Evolutionary conservation across 2,888 invertebrate species (phyloP).

Genomic region (Melanargia galathea): DNA sequence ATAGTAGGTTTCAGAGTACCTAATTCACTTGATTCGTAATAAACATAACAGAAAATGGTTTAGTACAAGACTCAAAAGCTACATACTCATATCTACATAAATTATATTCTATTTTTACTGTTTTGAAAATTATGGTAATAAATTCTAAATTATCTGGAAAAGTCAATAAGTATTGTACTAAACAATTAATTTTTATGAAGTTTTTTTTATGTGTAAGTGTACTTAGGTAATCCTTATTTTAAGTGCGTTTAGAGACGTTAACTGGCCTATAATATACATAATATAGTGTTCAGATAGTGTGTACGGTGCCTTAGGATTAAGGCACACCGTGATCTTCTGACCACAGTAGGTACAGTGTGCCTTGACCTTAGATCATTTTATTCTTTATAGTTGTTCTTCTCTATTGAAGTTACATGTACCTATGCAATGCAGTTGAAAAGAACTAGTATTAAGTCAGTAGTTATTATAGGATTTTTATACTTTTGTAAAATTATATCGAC

Average conservation of each 20-base stretch:
- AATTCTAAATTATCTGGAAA: not conserved
- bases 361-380: not conserved
- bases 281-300: not conserved
- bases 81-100: not conserved
- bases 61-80: not conserved
- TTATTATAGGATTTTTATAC: slow-evolving; percentile 42
- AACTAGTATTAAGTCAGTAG: not conserved
- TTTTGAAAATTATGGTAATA: not conserved
- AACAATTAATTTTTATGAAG: too few relatives aligned
- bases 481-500: slow-evolving; percentile 60
- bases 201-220: not conserved
- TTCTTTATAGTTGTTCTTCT: slow-evolving; percentile 2
- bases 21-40: slow-evolving; percentile 74
- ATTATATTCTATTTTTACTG: not conserved
- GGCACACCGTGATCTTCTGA: slow-evolving; percentile 4
- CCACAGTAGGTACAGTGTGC: slow-evolving; percentile 16
- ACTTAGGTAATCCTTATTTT: not conserved
- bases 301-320: slow-evolving; percentile 1
- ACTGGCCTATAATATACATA: not conserved
- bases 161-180: not conserved
- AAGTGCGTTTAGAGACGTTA: not conserved
- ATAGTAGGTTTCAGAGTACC: slow-evolving; percentile 54
- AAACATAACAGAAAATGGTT: slow-evolving; percentile 34
- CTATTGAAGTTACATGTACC: slow-evolving; percentile 10
- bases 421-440: slow-evolving; percentile 3